These are phyloP conservation scores for Cynocephalus volans DNA, from an alignment of 2,113 vertebrate genomes.

Conservation along the genomic window DNA sequence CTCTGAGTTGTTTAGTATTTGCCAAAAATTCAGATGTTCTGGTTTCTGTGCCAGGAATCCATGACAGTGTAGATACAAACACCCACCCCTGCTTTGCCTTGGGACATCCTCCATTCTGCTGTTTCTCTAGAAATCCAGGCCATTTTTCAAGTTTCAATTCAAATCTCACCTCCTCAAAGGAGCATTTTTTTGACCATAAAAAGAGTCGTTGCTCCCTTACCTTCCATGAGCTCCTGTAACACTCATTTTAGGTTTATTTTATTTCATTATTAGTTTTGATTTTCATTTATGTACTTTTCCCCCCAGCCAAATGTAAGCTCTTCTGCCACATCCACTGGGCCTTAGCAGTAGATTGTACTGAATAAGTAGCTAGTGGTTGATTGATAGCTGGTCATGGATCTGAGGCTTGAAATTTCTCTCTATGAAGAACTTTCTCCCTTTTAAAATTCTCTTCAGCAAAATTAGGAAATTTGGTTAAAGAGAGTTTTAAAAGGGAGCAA, in stretches of 20 bases:
- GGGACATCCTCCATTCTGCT: not conserved
- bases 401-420: conserved; percentile 46
- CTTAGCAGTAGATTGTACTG: not conserved
- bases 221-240: not conserved
- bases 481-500: no score
- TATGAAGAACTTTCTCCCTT: not conserved
- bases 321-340: not conserved
- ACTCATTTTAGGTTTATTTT: conserved; percentile 19
- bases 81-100: fast-evolving
- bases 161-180: not conserved
- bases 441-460: conserved; percentile 39
- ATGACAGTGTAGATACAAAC: not conserved
- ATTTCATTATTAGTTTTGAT: not conserved
- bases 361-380: not conserved
- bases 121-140: not conserved
- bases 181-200: not conserved
- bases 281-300: not conserved
- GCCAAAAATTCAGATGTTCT: conserved; percentile 22
- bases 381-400: conserved; percentile 2
- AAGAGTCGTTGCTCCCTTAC: not conserved
- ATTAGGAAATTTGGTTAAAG: conserved; percentile 1
- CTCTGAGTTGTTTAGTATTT: not conserved
- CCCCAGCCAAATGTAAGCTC: not conserved
- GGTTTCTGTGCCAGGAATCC: conserved; percentile 2
- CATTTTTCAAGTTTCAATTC: not conserved